Percentiles rank a stretch among this genome's conserved stretches.
These are phyloP conservation scores for Polia nebulosa DNA, from an alignment of 2,888 invertebrate genomes.

Conservation along the genomic window DNA sequence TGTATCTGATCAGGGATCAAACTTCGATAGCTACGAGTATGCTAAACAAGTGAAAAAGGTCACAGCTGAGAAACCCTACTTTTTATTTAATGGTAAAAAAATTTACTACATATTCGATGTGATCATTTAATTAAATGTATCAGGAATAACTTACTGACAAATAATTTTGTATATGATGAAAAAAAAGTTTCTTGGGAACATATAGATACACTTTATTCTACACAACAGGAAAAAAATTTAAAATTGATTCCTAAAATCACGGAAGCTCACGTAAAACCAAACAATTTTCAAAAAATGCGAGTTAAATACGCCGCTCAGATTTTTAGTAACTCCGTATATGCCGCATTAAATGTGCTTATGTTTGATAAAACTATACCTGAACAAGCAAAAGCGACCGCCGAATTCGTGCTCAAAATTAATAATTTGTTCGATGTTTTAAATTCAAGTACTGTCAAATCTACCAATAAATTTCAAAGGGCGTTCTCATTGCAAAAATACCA, in stretches of 20 bases:
- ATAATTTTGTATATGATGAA: slow-evolving; percentile 29
- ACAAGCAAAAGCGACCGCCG: slow-evolving; percentile 13
- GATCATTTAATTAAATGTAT: slow-evolving; percentile 59
- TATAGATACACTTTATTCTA: slow-evolving; percentile 47
- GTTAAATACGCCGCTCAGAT: slow-evolving; percentile 48
- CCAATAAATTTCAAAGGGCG: slow-evolving; percentile 54
- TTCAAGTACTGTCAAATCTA: slow-evolving; percentile 62
- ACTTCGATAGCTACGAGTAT: slow-evolving; percentile 62
- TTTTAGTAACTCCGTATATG: neutral
- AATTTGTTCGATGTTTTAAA: slow-evolving; percentile 55
- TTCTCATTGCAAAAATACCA: slow-evolving; percentile 57
- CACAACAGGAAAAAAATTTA: slow-evolving; percentile 44
- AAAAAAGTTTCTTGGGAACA: slow-evolving; percentile 58
- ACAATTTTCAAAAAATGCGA: slow-evolving; percentile 55
- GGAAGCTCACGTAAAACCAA: slow-evolving; percentile 57
- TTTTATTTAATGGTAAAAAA: no score
- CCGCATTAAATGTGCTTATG: slow-evolving; percentile 1
- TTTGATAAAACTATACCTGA: slow-evolving; percentile 6
- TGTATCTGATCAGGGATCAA: slow-evolving; percentile 55
- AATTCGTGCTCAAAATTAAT: slow-evolving; percentile 10
- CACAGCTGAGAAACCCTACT: slow-evolving; percentile 54
- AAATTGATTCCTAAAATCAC: slow-evolving; percentile 61
- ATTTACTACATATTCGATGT: slow-evolving; percentile 62
- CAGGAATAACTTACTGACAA: slow-evolving; percentile 42
- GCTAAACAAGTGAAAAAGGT: slow-evolving; percentile 61